Base-by-base conservation (phyloP, 2,888 invertebrate genomes). In the Mythimna loreyi region DNA sequence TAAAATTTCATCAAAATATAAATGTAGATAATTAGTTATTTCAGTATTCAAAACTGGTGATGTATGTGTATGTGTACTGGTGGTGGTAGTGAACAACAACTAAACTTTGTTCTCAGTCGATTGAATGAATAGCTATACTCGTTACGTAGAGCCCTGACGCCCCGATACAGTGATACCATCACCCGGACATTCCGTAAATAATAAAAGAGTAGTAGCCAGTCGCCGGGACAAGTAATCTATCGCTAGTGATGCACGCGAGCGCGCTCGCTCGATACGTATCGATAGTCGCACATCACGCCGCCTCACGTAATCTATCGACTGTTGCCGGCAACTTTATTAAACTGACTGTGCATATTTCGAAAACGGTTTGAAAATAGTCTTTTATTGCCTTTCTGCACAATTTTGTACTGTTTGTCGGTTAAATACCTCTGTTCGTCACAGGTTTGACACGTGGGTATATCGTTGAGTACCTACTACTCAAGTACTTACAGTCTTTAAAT, bases 191-290 rank as follows among this genome's bases (percentile, higher is more conserved):
- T 67, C 47, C 36, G 25, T 73, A 33, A 73, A 78, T 73, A 64
- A 73, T 78, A 64, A 67, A 72, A 64, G 52, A 67, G 68, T 76
- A 49, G 66, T 52, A 28, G 53, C 30, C 67, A 59, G 60, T 67
- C 47, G 62, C 62, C 23, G 59, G 67, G 62, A 72, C 67, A 47
- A 43, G 78, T 76, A 52, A 63, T 67, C 59, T 47, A 52, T 58
- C 59, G 50, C 50, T 52, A 70, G 70, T 59, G 74, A 69, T 62
- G 70, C 55, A 19, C 66, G 61, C 45, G 70, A 36, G 47, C 52
- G 11, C 19, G 43, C 11, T 23, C 66, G 40, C 59, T 66, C 59
- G 47, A 62, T 55, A 49, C 57, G 43, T 52, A 30, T 64, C 43
- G 47, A 52, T 57, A 53, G 53, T 43, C 25, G 43, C n/a, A 11